These are phyloP conservation scores for Fundulus diaphanus DNA, from an alignment of 2,797 vertebrate species.

Conservation along the genomic window DNA sequence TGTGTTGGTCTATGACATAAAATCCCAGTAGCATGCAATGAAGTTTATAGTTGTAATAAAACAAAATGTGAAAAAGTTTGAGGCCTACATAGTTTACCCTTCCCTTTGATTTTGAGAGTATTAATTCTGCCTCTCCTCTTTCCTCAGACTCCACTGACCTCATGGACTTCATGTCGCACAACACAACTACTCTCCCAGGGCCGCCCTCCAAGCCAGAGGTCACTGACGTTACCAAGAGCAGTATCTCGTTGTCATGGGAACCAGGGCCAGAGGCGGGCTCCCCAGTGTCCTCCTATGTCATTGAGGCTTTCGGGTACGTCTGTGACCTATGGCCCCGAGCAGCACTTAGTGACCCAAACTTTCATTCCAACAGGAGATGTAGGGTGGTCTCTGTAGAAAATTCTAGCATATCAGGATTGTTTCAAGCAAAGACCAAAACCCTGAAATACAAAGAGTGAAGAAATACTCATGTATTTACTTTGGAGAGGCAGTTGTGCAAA, in stretches of 20 bases:
- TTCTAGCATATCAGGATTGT: conserved; percentile 24
- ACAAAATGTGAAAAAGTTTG: conserved; percentile 1
- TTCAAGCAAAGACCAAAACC: conserved; percentile 10
- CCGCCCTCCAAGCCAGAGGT: conserved; percentile 94
- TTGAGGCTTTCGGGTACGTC: conserved; percentile 96
- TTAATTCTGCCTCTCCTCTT: conserved; percentile 32
- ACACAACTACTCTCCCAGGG: conserved; percentile 89
- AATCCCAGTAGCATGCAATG: neutral
- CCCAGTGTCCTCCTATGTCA: conserved; percentile 91
- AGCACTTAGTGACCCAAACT: conserved; percentile 70
- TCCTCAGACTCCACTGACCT: conserved; percentile 89
- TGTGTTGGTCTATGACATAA: neutral
- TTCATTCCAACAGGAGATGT: conserved; percentile 67
- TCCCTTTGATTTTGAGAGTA: conserved; percentile 5
- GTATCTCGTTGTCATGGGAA: conserved; percentile 95
- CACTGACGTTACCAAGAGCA: conserved; percentile 95
- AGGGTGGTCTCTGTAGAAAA: conserved; percentile 46
- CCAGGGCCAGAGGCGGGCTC: conserved; percentile 86
- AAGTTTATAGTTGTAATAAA: neutral
- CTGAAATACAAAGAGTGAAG: neutral
- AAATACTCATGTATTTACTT: conserved; percentile 14
- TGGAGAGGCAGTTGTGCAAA: conserved; percentile 2
- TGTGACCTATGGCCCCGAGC: conserved; percentile 63
- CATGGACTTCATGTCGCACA: conserved; percentile 87
- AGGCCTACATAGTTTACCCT: neutral